phyloP scores from a whole-genome alignment of 1,140 invertebrate species.

The Pseudachorutes palmiensis region DNA sequence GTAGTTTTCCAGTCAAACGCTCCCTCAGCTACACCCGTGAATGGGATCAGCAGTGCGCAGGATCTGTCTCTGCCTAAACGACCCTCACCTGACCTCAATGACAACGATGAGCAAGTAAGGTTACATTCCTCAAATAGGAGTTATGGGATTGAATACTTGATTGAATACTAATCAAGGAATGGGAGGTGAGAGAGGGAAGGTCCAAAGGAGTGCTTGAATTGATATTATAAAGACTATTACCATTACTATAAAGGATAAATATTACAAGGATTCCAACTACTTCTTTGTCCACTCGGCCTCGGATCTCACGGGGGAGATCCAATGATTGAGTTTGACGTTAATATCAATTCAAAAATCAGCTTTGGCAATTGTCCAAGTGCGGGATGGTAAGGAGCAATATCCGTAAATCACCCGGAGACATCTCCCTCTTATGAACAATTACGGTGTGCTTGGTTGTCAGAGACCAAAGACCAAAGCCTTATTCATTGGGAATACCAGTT shows the following conservation, averaged over 20 bases:
- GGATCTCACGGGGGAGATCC: no score
- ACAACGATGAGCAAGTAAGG: slow-evolving; percentile 36
- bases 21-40: slow-evolving; percentile 3
- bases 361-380: background rate
- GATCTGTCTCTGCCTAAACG: slow-evolving; percentile 67
- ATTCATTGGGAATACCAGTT: background rate
- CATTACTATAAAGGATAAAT: no score
- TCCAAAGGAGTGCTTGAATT: no score
- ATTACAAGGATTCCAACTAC: no score
- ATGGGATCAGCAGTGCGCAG: slow-evolving; percentile 50
- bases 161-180: background rate
- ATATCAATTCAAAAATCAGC: slow-evolving; percentile 4
- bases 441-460: no score
- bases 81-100: slow-evolving; percentile 37
- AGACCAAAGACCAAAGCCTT: no score
- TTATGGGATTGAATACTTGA: no score
- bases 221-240: no score
- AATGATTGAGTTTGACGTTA: background rate
- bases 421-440: background rate
- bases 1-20: slow-evolving; percentile 17
- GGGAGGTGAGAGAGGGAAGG: no score
- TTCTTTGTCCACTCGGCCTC: no score
- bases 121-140: background rate
- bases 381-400: background rate
- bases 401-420: background rate